phyloP scores from a whole-genome alignment of 2,113 vertebrate species.

The Sphyrna mokarran region DNA sequence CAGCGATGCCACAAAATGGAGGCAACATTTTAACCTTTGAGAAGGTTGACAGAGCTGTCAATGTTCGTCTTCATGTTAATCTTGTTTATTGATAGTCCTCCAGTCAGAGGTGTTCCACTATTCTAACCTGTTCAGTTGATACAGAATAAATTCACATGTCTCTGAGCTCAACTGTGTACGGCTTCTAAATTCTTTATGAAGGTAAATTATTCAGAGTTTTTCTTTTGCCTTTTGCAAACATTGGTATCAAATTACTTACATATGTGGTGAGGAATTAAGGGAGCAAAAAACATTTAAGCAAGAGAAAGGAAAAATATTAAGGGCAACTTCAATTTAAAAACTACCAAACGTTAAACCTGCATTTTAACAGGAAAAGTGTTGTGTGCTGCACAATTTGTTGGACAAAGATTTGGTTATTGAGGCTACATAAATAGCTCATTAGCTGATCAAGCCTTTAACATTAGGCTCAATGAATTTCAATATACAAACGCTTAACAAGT shows the following conservation, averaged over 20 bases:
- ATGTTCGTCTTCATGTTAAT: not conserved
- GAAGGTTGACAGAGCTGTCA: not conserved
- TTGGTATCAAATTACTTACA: not conserved
- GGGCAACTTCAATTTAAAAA: not conserved
- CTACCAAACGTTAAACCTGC: not conserved
- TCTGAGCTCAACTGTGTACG: not conserved
- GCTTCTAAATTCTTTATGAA: not conserved
- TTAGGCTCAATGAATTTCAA: not conserved
- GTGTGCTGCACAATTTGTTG: not conserved
- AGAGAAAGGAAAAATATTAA: not conserved
- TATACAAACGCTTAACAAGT: not conserved
- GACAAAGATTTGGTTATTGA: not conserved
- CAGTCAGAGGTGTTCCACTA: not conserved
- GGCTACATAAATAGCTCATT: not conserved
- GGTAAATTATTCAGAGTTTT: slow-evolving; percentile 3
- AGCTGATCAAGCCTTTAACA: not conserved
- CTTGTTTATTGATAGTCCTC: not conserved
- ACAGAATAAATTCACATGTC: not conserved
- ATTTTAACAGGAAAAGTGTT: not conserved
- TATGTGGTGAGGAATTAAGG: not conserved
- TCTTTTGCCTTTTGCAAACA: slow-evolving; percentile 5
- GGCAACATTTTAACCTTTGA: not conserved
- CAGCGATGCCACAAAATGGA: not conserved
- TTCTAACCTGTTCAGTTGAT: not conserved
- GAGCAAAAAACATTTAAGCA: not conserved